These are phyloP conservation scores for Antitype chi DNA, from an alignment of 2,888 invertebrate genomes.

Conservation along the genomic window DNA sequence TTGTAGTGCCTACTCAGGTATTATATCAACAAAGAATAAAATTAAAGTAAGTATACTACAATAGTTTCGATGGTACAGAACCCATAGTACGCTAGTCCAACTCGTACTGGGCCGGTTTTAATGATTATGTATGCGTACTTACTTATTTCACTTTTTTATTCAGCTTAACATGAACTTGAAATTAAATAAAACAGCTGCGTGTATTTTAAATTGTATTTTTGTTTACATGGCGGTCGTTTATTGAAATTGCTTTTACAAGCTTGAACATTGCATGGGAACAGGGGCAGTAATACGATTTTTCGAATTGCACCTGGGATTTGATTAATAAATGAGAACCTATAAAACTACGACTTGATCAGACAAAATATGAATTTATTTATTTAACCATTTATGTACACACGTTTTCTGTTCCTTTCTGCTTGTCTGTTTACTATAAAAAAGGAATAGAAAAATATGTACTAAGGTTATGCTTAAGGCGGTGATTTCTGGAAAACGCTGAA, in stretches of 20 bases:
- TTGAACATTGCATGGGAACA: slow-evolving; percentile 7
- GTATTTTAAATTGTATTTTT: slow-evolving; percentile 35
- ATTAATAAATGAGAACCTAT: background rate
- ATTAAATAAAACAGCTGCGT: slow-evolving; percentile 49
- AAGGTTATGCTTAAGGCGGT: too few relatives aligned
- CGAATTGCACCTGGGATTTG: background rate
- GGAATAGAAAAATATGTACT: too few relatives aligned
- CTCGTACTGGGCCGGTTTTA: background rate
- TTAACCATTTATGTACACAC: too few relatives aligned
- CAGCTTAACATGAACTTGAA: slow-evolving; percentile 41
- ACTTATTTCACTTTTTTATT: slow-evolving; percentile 54
- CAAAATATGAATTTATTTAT: background rate
- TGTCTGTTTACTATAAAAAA: too few relatives aligned
- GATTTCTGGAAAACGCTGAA: too few relatives aligned
- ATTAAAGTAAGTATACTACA: background rate
- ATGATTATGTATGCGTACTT: slow-evolving; percentile 39
- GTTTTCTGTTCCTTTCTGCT: too few relatives aligned
- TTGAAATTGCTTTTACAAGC: slow-evolving; percentile 31
- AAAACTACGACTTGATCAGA: background rate
- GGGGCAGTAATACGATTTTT: background rate
- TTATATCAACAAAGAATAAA: background rate
- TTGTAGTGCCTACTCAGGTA: background rate
- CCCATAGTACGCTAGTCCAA: background rate
- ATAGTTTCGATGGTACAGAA: background rate
- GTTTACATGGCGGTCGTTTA: slow-evolving; percentile 18